Percentiles rank a stretch among this genome's conserved stretches.
These are phyloP conservation scores for Hedychridium roseum DNA, from an alignment of 2,888 invertebrate genomes.

Conservation along the genomic window DNA sequence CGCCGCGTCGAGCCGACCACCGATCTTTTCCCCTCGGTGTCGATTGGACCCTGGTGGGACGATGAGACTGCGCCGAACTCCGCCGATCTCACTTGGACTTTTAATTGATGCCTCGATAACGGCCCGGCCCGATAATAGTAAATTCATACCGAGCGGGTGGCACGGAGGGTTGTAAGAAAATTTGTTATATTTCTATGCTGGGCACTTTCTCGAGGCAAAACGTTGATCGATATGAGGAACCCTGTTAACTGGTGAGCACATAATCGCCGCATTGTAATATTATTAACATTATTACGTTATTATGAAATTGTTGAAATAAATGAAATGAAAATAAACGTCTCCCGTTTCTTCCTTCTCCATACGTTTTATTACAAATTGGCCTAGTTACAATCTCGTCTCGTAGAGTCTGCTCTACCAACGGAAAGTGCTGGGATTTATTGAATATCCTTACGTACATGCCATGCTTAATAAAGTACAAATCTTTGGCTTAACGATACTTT, in stretches of 20 bases:
- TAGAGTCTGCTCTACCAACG: too few relatives aligned
- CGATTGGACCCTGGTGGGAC: conserved; percentile 47
- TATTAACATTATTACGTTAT: conserved; percentile 63
- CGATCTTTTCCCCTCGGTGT: too few relatives aligned
- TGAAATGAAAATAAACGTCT: conserved; percentile 59
- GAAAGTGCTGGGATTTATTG: too few relatives aligned
- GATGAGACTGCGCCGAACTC: conserved; percentile 54
- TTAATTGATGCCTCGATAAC: conserved; percentile 53
- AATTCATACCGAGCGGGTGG: conserved; percentile 56
- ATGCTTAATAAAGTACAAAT: conserved; percentile 38
- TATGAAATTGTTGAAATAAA: conserved; percentile 65
- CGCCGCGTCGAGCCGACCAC: too few relatives aligned
- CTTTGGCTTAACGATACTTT: conserved; percentile 25
- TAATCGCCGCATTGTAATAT: conserved; percentile 63
- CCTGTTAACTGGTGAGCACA: conserved; percentile 63
- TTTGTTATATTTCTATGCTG: conserved; percentile 63
- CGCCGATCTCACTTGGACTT: conserved; percentile 58
- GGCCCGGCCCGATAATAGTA: conserved; percentile 59
- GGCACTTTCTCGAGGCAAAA: conserved; percentile 62
- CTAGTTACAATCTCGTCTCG: too few relatives aligned
- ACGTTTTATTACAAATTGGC: too few relatives aligned
- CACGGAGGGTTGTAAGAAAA: conserved; percentile 39
- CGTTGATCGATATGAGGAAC: conserved; percentile 63
- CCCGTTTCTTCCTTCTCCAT: conserved; percentile 42
- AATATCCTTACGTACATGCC: conserved; percentile 20